phyloP scores from a whole-genome alignment of 2,113 vertebrate genomes.

The Isurus oxyrinchus region DNA sequence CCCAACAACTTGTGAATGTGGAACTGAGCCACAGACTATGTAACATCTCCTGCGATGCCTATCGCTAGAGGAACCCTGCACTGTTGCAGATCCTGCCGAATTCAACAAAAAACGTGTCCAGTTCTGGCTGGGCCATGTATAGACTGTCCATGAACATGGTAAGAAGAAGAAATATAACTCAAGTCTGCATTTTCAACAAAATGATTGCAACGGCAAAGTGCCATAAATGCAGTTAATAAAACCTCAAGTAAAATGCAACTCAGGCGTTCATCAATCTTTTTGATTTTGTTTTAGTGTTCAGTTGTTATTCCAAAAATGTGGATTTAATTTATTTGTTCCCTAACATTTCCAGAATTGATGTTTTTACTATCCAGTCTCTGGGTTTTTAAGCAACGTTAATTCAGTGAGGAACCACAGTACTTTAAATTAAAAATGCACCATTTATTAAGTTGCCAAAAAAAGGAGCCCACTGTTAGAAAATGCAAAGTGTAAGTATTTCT shows the following conservation, averaged over 20 bases:
- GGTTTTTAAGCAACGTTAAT: not conserved
- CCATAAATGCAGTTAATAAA: not conserved
- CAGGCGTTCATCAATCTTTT: not conserved
- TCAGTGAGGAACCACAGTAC: not conserved
- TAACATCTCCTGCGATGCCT: too few relatives aligned
- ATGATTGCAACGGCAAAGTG: not conserved
- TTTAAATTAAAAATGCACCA: not conserved
- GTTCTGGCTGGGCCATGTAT: too few relatives aligned
- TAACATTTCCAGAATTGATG: not conserved
- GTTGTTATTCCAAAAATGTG: not conserved
- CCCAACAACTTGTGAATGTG: too few relatives aligned
- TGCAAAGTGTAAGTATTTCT: not conserved
- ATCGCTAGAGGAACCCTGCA: too few relatives aligned
- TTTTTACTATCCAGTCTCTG: not conserved
- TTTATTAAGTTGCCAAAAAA: conserved; percentile 6
- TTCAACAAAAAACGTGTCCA: too few relatives aligned
- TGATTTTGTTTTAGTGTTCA: not conserved
- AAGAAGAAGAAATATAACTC: too few relatives aligned
- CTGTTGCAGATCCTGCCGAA: too few relatives aligned
- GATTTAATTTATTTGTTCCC: not conserved
- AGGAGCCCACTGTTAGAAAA: not conserved
- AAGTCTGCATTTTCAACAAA: not conserved
- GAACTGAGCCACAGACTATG: too few relatives aligned
- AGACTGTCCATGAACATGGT: too few relatives aligned
- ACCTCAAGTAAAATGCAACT: not conserved